A percentile compares a stretch with the other conserved stretches of the same genome.
Conservation (phyloP, 2,888 invertebrate genomes). For the Chydorus sphaericus region DNA sequence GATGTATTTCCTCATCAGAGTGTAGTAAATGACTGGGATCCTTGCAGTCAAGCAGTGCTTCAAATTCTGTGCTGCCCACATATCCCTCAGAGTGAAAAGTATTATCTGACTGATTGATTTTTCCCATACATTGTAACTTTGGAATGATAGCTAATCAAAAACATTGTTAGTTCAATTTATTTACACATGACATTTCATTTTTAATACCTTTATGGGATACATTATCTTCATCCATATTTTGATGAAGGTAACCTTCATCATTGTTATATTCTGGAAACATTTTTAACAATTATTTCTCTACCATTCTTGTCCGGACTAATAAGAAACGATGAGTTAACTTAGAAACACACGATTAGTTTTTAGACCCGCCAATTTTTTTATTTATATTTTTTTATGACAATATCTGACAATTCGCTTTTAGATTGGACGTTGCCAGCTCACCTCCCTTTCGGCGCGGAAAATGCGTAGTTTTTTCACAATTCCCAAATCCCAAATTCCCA, state of each 20-base stretch:
- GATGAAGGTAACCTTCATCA: not conserved
- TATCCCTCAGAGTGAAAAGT: not conserved
- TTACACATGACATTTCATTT: not conserved
- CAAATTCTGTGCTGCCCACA: slow-evolving; percentile 3
- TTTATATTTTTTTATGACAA: no score
- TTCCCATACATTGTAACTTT: not conserved
- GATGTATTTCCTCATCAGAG: not conserved
- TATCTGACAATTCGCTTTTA: no score
- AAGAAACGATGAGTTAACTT: no score
- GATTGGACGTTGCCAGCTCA: no score
- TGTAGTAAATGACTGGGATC: not conserved
- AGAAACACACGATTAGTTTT: no score
- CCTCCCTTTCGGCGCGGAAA: no score
- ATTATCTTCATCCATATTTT: not conserved
- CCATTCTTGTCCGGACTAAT: no score
- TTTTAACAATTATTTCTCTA: no score
- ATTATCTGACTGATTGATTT: not conserved
- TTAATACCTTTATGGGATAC: not conserved
- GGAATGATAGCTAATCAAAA: not conserved
- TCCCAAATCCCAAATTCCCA: no score
- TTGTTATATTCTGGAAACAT: not conserved
- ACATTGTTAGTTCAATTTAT: no score
- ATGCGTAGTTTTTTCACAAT: no score
- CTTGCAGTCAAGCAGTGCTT: not conserved
- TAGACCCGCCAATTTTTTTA: no score